These are phyloP conservation scores for Eueides isabella DNA, from an alignment of 1,140 invertebrate genomes.

Conservation along the genomic window DNA sequence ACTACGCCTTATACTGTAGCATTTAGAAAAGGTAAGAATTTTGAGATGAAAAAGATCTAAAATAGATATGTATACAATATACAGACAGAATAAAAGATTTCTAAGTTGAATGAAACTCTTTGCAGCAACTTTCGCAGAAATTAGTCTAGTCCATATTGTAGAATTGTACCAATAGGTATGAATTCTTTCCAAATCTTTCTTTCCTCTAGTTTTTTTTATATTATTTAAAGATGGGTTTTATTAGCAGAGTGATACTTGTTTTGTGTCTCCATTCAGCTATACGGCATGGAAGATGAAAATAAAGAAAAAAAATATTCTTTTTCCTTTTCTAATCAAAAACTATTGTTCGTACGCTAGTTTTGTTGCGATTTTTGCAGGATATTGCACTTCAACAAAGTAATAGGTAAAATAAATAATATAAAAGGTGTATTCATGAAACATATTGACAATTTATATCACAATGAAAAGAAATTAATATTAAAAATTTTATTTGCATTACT, in stretches of 20 bases:
- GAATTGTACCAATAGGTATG: background rate
- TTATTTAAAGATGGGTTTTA: background rate
- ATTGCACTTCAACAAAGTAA: background rate
- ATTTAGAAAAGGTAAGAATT: background rate
- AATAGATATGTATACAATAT: background rate
- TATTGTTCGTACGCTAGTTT: background rate
- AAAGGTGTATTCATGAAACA: background rate
- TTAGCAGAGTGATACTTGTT: background rate
- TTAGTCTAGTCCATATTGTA: too few species aligned
- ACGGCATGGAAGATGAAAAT: background rate
- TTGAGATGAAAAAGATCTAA: background rate
- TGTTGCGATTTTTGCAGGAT: background rate
- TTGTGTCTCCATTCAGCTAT: background rate
- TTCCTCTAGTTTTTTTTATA: background rate
- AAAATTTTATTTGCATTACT: too few species aligned
- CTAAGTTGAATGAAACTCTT: too few species aligned
- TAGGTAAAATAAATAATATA: background rate
- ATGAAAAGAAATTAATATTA: background rate
- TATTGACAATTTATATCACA: background rate
- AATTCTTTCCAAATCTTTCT: too few species aligned
- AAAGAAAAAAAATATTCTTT: background rate
- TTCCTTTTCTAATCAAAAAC: background rate
- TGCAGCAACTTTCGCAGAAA: too few species aligned
- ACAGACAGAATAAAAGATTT: background rate
- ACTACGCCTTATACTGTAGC: background rate